A percentile compares a stretch with the other conserved stretches of the same genome.
Conservation (phyloP, 2,888 invertebrate species). For the Penaeus monodon region DNA sequence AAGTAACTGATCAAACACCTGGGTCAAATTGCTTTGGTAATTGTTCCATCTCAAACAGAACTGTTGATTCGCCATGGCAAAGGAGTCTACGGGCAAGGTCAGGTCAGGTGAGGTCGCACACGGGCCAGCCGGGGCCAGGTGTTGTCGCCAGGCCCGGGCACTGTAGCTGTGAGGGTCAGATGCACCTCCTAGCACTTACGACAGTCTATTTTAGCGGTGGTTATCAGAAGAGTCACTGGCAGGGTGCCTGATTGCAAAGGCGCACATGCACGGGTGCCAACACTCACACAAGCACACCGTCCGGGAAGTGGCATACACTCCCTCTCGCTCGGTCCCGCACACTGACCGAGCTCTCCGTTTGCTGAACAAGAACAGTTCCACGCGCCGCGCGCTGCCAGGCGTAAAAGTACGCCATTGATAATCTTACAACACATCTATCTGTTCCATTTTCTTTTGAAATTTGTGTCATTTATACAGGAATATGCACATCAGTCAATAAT, state of each 20-base stretch:
- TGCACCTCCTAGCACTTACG: constrained; percentile 51
- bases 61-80: constrained; percentile 61
- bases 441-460: neutral
- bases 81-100: constrained; percentile 31
- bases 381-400: constrained; percentile 52
- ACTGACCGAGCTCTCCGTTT: constrained; percentile 51
- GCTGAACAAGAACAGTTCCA: constrained; percentile 47
- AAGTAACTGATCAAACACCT: constrained; percentile 88
- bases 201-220: constrained; percentile 58
- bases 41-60: constrained; percentile 81
- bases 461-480: neutral
- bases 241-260: constrained; percentile 60
- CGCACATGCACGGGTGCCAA: constrained; percentile 61
- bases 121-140: constrained; percentile 35
- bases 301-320: constrained; percentile 50
- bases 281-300: constrained; percentile 64
- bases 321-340: constrained; percentile 61
- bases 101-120: constrained; percentile 52
- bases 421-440: neutral
- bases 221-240: constrained; percentile 63
- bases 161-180: constrained; percentile 39
- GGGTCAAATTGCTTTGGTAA: constrained; percentile 89
- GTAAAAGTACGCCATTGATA: neutral
- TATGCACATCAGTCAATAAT: constrained; percentile 10
- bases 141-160: constrained; percentile 44